Evolutionary conservation across 2,888 invertebrate species (phyloP), one percentile per base, ranked within the genome.

Genomic region (Synanthedon vespiformis): DNA sequence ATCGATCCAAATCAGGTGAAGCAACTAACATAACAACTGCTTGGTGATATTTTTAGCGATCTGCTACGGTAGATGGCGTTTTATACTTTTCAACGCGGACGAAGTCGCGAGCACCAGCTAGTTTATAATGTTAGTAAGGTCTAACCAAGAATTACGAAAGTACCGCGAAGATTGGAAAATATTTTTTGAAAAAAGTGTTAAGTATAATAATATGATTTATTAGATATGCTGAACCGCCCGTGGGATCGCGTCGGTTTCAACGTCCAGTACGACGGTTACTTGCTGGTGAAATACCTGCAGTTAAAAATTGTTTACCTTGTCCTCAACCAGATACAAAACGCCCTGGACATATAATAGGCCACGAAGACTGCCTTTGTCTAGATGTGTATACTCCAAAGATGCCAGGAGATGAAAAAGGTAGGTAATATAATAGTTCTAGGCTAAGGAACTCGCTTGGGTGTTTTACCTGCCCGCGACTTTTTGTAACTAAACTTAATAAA

Each of bases 301-400:
- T 65, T 1, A 63, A 59, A 40, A 73, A 73, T 40, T 87, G 87
- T 55, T 57, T 57, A 10, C 80, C 81, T 2, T 87, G 87, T 49
- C 78, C 84, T 0, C 87, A 87, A 57, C 68, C 70, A 8, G 77
- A 84, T 55, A 78, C 82, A 0, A 59, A 64, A 27, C 64, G 68
- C 6, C 65, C 69, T 0, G 62, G 65, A 12, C 63, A 66, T n/a
- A 62, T 84, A 14, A 74, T 85, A n/a, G 87, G 87, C 3, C 60
- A 73, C 13, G 87, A 95, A 72, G 92, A 95, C 67, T 95, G 95
- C 67, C 80, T 95, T 49, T 92, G 92, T 61, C 80, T 95, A 3
- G 94, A 95, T 65, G 85, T 95, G 5, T 94, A 91, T 64, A 90
- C 94, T 1, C 94, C 95, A 0, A 90, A 89, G 66, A 89, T 93